Base-by-base conservation (phyloP, 2,888 invertebrate species). In the Aphelenchoides bicaudatus region DNA sequence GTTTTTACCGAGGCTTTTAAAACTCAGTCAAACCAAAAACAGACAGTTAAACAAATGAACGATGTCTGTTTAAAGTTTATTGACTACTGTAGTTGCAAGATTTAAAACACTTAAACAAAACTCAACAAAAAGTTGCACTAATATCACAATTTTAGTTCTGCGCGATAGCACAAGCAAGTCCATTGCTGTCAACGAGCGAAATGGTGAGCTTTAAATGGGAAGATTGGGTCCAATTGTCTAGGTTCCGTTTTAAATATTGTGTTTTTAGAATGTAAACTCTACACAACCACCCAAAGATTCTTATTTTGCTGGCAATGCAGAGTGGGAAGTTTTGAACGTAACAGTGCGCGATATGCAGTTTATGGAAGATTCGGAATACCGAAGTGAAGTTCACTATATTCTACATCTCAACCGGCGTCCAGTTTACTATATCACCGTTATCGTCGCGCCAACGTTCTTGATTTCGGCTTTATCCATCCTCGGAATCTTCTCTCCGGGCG, bases 231-330 rank as follows among this genome's bases (percentile, higher is more conserved):
- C n/a, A n/a, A n/a, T n/a, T n/a, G n/a, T n/a, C n/a, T n/a, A n/a
- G n/a, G n/a, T n/a, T n/a, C n/a, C n/a, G n/a, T n/a, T n/a, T n/a
- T n/a, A n/a, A n/a, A n/a, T n/a, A n/a, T n/a, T n/a, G n/a, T n/a
- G n/a, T n/a, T n/a, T n/a, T n/a, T n/a, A n/a, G n/a, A n/a, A 64
- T n/a, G 74, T 73, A 4, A 65, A 68, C 51, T 67, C 73, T 1
- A 69, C 68, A 4, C 69, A 69, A 51, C 74, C 74, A 5, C 74
- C 74, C 1, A 58, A 55, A 16, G 73, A 74, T 46, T 70, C 72
- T 1, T 74, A 74, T 58, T 74, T 74, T 47, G 27, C 66, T 68
- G 74, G 74, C n/a, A 74, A 74, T 53, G 74, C 74, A 2, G 74
- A 74, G 57, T 74, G 74, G 74, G 63, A 61, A 16, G 38, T 73